Base-by-base conservation (phyloP, 1,140 invertebrate genomes). In the Hydropsyche tenuis region DNA sequence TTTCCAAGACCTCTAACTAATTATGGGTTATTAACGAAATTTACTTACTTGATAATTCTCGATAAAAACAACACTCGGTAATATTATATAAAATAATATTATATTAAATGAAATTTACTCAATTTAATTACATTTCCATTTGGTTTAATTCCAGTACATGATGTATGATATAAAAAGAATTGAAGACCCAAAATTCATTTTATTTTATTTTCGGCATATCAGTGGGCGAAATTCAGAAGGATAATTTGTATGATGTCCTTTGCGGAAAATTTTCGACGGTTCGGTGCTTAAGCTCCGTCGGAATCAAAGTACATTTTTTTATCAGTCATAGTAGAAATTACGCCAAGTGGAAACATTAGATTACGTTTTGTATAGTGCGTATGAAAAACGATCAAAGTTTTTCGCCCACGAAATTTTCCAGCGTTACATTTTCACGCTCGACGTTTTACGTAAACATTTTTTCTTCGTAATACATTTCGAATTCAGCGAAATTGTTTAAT, bases 11-110 rank as follows among this genome's bases (percentile, higher is more conserved):
- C 48, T 51, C 12, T 23, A 20, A 18, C 16, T 56, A 70, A 70
- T 70, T 70, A 56, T 53, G 23, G 16, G 37, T 56, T 7, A 70
- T 70, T 70, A 70, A 25, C 1, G 14, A 2, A 70, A 70, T 70
- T 70, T 70, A 70, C 27, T 5, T 7, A 18, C 56, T n/a, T 48
- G 20, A 16, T 7, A 16, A 53, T 53, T n/a, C n/a, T n/a, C n/a
- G n/a, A n/a, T n/a, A n/a, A n/a, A n/a, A n/a, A n/a, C n/a, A n/a
- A n/a, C n/a, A n/a, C n/a, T n/a, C n/a, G n/a, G n/a, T n/a, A n/a
- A n/a, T 14, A 51, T 4, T 4, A 51, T 22, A 16, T 16, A 16
- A 5, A 16, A 22, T 51, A 22, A 4, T n/a, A 22, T 51, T 4
- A 5, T 5, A 51, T 51, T 51, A 14, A 16, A 51, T 51, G 14